Conservation (phyloP, 1,140 invertebrate genomes). For the Pachypeltis micranthus region DNA sequence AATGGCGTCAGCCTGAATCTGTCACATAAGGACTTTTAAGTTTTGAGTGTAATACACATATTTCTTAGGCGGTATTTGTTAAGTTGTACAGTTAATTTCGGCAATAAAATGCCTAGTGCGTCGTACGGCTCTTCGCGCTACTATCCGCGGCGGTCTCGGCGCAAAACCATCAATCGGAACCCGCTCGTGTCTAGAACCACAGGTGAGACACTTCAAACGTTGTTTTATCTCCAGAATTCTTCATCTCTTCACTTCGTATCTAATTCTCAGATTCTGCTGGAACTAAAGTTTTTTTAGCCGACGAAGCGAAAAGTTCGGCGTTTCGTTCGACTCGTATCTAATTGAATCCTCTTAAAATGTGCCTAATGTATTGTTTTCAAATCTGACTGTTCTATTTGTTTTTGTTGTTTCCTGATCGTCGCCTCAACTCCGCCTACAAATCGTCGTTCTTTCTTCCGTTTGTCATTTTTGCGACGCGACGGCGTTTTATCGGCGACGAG, state of each 20-base stretch:
- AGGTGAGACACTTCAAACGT: conserved; percentile 44
- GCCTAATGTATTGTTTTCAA: neutral
- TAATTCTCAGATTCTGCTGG: conserved; percentile 6
- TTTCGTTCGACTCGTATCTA: conserved; percentile 33
- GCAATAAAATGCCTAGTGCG: conserved; percentile 70
- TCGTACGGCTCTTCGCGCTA: conserved; percentile 76
- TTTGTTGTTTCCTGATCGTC: too few relatives aligned
- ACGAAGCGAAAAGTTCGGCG: conserved; percentile 38
- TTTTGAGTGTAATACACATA: conserved; percentile 9
- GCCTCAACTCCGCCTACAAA: too few relatives aligned
- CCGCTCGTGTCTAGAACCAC: conserved; percentile 63
- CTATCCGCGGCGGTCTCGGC: conserved; percentile 69
- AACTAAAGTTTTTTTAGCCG: neutral
- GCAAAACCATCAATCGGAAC: conserved; percentile 73
- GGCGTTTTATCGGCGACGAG: too few relatives aligned
- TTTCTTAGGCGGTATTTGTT: neutral
- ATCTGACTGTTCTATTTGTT: neutral
- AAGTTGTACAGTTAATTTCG: neutral
- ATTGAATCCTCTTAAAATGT: conserved; percentile 2
- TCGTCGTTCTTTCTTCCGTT: too few relatives aligned
- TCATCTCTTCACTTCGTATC: neutral
- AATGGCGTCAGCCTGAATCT: conserved; percentile 19
- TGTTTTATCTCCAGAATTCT: conserved; percentile 15
- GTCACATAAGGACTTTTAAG: neutral
- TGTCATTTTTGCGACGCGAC: too few relatives aligned